Evolutionary conservation across 2,888 invertebrate genomes (phyloP), one percentile per base, ranked within the genome.

Genomic region (Patella caerulea): DNA sequence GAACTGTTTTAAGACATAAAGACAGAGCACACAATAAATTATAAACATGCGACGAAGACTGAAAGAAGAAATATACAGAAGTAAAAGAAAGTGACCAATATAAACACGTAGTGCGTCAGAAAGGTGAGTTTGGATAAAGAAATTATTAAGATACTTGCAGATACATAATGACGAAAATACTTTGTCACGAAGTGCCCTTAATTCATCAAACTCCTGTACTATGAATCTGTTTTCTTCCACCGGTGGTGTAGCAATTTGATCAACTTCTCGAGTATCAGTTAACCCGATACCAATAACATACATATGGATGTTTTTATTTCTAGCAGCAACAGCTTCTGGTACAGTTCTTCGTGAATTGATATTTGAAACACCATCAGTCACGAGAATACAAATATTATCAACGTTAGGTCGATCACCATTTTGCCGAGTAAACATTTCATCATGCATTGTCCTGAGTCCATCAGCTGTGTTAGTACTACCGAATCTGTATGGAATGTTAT

Each of bases 321-420:
- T 54, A n/a, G 83, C 83, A 45, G 72, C 71, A 69, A 83, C 84
- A 71, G 88, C 89, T 75, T 89, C 88, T 3, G 86, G 85, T 19
- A 89, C 85, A 7, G 89, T 90, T 77, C 84, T 79, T 34, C 83
- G 80, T 45, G 86, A 81, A 79, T 89, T 86, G 77, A 89, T 86
- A 81, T 89, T 89, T 45, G 90, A 89, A 56, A 88, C 79, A 78
- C 88, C 88, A 78, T 90, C 90, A 19, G 90, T 89, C 74, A 90
- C 82, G 75, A 90, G 81, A 72, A 90, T 84, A 19, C 83, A 86
- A 70, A 88, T 80, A 79, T 89, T 88, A 3, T 83, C 82, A 4
- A 84, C 87, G 29, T 79, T 83, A 5, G 83, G 82, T 45, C 89
- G 80, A 80, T 90, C 90, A 5, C 90, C 90, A 69, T 83, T 85